phyloP scores from a whole-genome alignment of 1,140 invertebrate species.

The Sweltsa coloradensis region DNA sequence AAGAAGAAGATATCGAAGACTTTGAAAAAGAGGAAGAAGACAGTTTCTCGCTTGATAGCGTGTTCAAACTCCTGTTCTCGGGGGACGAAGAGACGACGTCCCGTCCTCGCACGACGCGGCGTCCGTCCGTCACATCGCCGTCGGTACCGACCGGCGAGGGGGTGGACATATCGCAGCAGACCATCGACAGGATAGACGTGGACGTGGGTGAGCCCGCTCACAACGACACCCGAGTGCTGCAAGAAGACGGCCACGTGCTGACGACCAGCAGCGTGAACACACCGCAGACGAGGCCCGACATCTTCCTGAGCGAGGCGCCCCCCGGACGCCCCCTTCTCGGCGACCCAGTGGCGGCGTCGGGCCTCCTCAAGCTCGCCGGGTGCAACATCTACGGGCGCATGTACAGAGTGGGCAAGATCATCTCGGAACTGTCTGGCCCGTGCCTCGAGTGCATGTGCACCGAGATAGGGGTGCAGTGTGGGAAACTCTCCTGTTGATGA shows the following conservation, averaged over 20 bases:
- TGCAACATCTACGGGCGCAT: constrained; percentile 87
- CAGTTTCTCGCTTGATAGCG: too few species aligned
- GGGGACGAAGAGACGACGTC: constrained; percentile 22
- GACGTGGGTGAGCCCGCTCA: background rate
- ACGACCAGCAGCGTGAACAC: background rate
- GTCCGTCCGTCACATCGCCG: constrained; percentile 16
- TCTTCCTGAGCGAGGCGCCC: too few species aligned
- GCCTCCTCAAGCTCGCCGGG: constrained; percentile 64
- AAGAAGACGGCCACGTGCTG: constrained; percentile 23
- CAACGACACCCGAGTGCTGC: constrained; percentile 18
- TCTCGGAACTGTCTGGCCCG: constrained; percentile 66
- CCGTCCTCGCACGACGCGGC: constrained; percentile 15
- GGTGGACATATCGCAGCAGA: constrained; percentile 21
- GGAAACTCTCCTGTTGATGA: too few species aligned
- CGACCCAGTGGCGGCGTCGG: constrained; percentile 29
- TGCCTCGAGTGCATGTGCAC: constrained; percentile 80
- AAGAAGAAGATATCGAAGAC: too few species aligned
- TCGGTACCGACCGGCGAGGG: constrained; percentile 22
- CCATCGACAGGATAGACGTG: constrained; percentile 8
- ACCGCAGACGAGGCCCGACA: constrained; percentile 31
- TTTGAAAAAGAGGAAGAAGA: too few species aligned
- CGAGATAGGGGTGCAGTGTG: constrained; percentile 74
- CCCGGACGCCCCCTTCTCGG: too few species aligned
- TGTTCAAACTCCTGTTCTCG: too few species aligned
- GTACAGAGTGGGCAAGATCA: constrained; percentile 73